Evolutionary conservation across 23 tunicate genomes (phyloP).

Genomic region (Trididemnum nubilum): DNA sequence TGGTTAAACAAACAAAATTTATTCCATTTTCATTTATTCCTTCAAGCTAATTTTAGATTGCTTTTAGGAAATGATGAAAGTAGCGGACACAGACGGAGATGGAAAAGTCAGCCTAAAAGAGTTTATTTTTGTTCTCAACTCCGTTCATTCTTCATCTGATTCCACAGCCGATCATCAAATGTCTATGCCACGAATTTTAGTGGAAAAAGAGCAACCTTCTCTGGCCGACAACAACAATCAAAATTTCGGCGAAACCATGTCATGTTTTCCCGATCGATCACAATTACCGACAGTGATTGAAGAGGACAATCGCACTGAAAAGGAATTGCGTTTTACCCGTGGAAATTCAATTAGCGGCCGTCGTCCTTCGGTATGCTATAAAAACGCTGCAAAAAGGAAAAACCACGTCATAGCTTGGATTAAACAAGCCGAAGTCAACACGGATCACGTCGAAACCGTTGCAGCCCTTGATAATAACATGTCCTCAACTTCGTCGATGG

Average conservation of each 20-base stretch:
- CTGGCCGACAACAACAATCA: background rate
- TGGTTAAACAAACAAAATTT: too few relatives aligned
- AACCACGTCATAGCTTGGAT: background rate
- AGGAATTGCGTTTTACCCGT: background rate
- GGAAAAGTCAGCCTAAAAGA: conserved; percentile 61
- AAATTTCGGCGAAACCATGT: background rate
- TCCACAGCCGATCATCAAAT: background rate
- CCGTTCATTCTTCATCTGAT: background rate
- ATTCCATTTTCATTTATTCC: too few relatives aligned
- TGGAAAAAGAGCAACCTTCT: background rate
- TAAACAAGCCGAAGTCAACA: background rate
- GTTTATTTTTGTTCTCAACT: conserved; percentile 60
- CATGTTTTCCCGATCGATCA: background rate
- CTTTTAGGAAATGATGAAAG: conserved; percentile 79
- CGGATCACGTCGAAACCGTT: background rate
- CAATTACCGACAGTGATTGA: background rate
- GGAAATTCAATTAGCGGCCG: background rate
- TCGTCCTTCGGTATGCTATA: background rate
- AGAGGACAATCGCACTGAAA: background rate
- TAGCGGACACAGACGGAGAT: conserved; percentile 69
- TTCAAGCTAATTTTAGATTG: too few relatives aligned
- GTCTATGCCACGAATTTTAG: conserved; percentile 14
- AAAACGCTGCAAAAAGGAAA: background rate
- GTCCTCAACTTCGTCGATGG: background rate
- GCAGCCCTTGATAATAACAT: background rate